Evolutionary conservation across 2,113 vertebrate species (phyloP).

Genomic region (Myocastor coypus): DNA sequence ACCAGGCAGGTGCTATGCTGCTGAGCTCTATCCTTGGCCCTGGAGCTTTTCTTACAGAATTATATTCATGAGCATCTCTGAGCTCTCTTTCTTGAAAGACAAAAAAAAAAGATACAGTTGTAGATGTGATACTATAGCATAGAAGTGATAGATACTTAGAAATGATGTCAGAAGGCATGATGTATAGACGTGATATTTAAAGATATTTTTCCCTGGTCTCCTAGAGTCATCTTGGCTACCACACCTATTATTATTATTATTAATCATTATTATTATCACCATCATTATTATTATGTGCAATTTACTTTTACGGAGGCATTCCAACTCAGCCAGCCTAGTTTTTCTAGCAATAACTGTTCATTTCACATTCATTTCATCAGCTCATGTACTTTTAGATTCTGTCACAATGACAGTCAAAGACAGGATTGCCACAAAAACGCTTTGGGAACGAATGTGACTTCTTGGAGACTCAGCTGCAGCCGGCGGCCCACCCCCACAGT

Average conservation of each 20-base stretch:
- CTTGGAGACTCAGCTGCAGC: not conserved
- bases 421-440: not conserved
- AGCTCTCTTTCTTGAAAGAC: conserved; percentile 17
- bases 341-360: not conserved
- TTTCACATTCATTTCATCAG: not conserved
- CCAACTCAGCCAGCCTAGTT: conserved; percentile 56
- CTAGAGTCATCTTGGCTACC: not conserved
- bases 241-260: not conserved
- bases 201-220: conserved; percentile 19
- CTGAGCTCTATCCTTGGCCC: too few species aligned
- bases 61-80: not conserved
- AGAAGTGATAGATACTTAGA: too few species aligned
- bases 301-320: not conserved
- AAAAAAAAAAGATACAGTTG: not conserved
- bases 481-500: not conserved
- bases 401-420: conserved; percentile 39
- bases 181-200: not conserved
- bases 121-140: not conserved
- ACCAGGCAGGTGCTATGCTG: too few species aligned
- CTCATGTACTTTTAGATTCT: conserved; percentile 60
- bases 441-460: not conserved
- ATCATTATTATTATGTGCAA: not conserved
- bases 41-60: not conserved
- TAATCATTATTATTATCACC: too few species aligned
- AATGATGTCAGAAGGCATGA: too few species aligned